phyloP scores from a whole-genome alignment of 2,797 vertebrate genomes.

The Limnodromus scolopaceus region DNA sequence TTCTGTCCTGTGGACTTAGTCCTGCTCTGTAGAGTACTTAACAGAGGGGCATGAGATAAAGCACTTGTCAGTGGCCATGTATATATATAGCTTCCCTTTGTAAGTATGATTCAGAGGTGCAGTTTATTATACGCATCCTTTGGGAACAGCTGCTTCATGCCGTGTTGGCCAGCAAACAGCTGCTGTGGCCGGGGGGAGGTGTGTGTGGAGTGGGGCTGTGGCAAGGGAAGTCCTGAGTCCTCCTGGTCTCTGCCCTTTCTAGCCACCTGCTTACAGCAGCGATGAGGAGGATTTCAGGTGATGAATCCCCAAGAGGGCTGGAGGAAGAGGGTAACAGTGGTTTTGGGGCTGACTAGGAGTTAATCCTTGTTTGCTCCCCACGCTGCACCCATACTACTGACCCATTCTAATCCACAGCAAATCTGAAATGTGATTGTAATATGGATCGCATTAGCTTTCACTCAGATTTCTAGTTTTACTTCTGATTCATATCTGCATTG shows the following conservation, averaged over 20 bases:
- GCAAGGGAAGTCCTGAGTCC: too few relatives aligned
- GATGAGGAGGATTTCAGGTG: neutral
- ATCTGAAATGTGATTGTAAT: neutral
- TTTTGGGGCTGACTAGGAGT: neutral
- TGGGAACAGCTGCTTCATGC: neutral
- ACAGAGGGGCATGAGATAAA: neutral
- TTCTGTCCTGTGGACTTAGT: neutral
- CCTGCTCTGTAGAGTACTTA: neutral
- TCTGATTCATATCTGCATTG: neutral
- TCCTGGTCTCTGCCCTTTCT: neutral
- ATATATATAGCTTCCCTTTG: neutral
- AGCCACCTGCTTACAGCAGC: rapidly evolving
- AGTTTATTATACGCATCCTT: neutral
- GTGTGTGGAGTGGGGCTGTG: neutral
- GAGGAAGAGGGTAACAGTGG: neutral
- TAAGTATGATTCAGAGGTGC: neutral
- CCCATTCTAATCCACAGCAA: neutral
- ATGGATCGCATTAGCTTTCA: rapidly evolving
- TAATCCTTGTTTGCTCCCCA: neutral
- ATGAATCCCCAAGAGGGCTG: too few relatives aligned
- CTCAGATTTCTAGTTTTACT: neutral
- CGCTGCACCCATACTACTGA: rapidly evolving
- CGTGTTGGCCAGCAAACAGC: neutral
- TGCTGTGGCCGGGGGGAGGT: neutral
- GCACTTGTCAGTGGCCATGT: rapidly evolving